Evolutionary conservation across 2,888 invertebrate species (phyloP).

Genomic region (Agonopterix heracliana): DNA sequence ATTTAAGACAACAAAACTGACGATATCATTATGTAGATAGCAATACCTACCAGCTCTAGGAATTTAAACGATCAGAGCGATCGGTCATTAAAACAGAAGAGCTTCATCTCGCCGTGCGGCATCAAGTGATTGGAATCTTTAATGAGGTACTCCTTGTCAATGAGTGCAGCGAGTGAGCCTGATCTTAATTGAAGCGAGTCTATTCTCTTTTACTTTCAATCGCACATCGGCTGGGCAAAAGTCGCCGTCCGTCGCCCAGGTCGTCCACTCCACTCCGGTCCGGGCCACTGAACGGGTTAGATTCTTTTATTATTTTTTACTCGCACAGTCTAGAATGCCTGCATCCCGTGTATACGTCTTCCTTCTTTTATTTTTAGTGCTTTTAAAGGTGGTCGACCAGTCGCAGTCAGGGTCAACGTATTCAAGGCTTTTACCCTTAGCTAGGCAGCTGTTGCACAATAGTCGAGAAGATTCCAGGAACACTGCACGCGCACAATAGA

Average conservation of each 20-base stretch:
- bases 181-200: slow-evolving; percentile 35
- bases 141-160: slow-evolving; percentile 29
- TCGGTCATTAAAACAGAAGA: slow-evolving; percentile 23
- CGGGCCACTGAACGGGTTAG: slow-evolving; percentile 57
- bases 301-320: slow-evolving; percentile 53
- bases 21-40: too few species aligned
- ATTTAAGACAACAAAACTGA: slow-evolving; percentile 4
- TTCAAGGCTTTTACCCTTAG: slow-evolving; percentile 61
- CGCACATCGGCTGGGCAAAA: slow-evolving; percentile 30
- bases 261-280: slow-evolving; percentile 42
- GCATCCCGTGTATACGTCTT: slow-evolving; percentile 53
- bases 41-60: too few species aligned
- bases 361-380: slow-evolving; percentile 67
- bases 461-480: slow-evolving; percentile 59
- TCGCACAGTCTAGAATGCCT: slow-evolving; percentile 54
- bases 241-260: slow-evolving; percentile 32
- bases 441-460: slow-evolving; percentile 70
- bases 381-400: slow-evolving; percentile 60
- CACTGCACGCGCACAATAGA: slow-evolving; percentile 34
- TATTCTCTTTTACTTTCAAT: slow-evolving; percentile 45
- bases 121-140: background rate
- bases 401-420: slow-evolving; percentile 57
- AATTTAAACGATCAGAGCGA: slow-evolving; percentile 7
- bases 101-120: slow-evolving; percentile 25
- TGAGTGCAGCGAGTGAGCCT: slow-evolving; percentile 27